Conservation (phyloP, 1,140 invertebrate species). For the Drosophila lowei region DNA sequence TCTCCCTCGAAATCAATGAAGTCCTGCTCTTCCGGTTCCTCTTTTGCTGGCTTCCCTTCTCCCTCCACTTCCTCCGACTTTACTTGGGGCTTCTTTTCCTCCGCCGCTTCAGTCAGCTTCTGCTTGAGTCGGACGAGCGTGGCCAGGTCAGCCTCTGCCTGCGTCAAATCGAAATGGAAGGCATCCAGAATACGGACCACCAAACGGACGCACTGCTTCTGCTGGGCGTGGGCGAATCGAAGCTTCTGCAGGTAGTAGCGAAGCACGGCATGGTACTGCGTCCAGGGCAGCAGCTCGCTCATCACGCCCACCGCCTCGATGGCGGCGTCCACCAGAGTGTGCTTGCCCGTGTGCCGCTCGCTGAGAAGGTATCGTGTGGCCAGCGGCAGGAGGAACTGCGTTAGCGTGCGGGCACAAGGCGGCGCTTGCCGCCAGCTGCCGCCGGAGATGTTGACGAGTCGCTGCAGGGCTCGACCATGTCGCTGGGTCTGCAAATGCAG, state of each 20-base stretch:
- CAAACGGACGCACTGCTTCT: slow-evolving; percentile 92
- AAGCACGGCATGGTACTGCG: slow-evolving; percentile 91
- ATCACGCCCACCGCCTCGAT: slow-evolving; percentile 90
- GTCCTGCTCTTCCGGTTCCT: slow-evolving; percentile 45
- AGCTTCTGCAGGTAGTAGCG: slow-evolving; percentile 92
- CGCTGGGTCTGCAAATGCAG: slow-evolving; percentile 93
- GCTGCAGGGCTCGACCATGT: slow-evolving; percentile 89
- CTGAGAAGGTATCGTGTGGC: slow-evolving; percentile 91
- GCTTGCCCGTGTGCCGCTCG: slow-evolving; percentile 89
- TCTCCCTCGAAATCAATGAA: slow-evolving; percentile 55
- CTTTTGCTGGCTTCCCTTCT: slow-evolving; percentile 43
- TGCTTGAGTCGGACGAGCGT: slow-evolving; percentile 45
- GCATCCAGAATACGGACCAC: slow-evolving; percentile 93
- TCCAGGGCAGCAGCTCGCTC: slow-evolving; percentile 92
- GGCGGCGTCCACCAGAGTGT: slow-evolving; percentile 92
- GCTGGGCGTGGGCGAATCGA: slow-evolving; percentile 87
- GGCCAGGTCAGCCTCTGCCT: slow-evolving; percentile 83
- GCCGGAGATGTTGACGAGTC: slow-evolving; percentile 52
- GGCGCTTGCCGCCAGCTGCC: slow-evolving; percentile 61
- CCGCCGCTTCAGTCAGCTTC: slow-evolving; percentile 32
- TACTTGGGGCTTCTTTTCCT: slow-evolving; percentile 34
- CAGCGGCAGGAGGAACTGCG: slow-evolving; percentile 93
- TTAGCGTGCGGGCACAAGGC: slow-evolving; percentile 88
- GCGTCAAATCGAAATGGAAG: slow-evolving; percentile 96
- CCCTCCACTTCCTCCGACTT: slow-evolving; percentile 59